Evolutionary conservation across 2,888 invertebrate species (phyloP).

Genomic region (Myopa testacea): DNA sequence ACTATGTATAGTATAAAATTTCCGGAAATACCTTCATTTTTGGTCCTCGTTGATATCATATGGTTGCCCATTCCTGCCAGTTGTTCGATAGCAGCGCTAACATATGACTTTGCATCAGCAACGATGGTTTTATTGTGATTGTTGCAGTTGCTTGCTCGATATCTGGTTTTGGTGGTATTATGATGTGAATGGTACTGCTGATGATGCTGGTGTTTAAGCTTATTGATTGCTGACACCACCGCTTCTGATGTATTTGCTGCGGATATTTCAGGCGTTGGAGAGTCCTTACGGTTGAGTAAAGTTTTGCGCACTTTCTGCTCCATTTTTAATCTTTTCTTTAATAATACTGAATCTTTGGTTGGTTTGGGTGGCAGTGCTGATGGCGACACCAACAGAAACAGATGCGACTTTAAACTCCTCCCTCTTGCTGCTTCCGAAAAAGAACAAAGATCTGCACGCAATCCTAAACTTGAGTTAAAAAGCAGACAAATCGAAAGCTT

Average conservation of each 20-base stretch:
- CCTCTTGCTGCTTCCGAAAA: background rate
- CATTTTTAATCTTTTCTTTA: slow-evolving; percentile 38
- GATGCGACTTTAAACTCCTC: background rate
- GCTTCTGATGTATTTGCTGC: slow-evolving; percentile 26
- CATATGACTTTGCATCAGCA: slow-evolving; percentile 37
- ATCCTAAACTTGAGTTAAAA: slow-evolving; percentile 2
- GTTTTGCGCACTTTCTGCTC: slow-evolving; percentile 42
- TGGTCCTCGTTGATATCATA: slow-evolving; percentile 52
- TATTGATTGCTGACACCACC: slow-evolving; percentile 12
- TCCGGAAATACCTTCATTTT: slow-evolving; percentile 55
- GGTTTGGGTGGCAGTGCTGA: background rate
- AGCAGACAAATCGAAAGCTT: background rate
- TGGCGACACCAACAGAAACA: slow-evolving; percentile 11
- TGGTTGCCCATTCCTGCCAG: slow-evolving; percentile 45
- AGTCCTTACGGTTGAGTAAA: slow-evolving; percentile 22
- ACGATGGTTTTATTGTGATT: slow-evolving; percentile 32
- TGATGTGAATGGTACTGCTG: slow-evolving; percentile 15
- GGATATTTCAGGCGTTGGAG: background rate
- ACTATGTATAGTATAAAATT: too few species aligned
- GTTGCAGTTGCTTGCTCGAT: slow-evolving; percentile 31
- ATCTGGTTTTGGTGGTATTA: background rate
- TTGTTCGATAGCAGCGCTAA: slow-evolving; percentile 43
- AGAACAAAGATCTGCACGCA: background rate
- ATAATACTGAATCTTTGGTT: slow-evolving; percentile 27
- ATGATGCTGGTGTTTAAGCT: slow-evolving; percentile 32